Base-by-base conservation (phyloP, 37 sponge, comb jelly and placozoan species). In the Cladorhizidae sp. region DNA sequence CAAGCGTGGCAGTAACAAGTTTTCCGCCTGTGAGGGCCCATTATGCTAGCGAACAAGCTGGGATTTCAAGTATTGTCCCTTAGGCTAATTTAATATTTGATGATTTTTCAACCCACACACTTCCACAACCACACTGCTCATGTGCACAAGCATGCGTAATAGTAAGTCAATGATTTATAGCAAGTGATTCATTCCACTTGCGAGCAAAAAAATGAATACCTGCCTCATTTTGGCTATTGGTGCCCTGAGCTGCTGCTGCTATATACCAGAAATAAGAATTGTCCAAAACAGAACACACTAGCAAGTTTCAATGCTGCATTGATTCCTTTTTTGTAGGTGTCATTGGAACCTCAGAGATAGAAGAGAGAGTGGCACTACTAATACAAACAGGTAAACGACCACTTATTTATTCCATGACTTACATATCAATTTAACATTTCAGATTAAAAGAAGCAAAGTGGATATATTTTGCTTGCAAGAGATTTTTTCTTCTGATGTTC, bases 391-490 rank as follows among this genome's bases (percentile, higher is more conserved):
- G 77, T 76, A 52, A 37, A 18, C 38, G 3, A 22, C 15, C 0
- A 39, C 2, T 35, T 43, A 72, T 18, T 43, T 15, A 40, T 35
- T 67, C 55, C 20, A 29, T 45, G 11, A 45, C 35, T 74, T 52
- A 3, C 3, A 57, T 74, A 56, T 15, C 11, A 32, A 2, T 21
- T 67, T 37, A 59, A 3, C 2, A 32, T 58, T 61, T 6, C 63
- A 76, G 77, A 58, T 76, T 12, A 33, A 40, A 21, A 35, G 61
- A 3, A 76, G 77, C 57, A 38, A 76, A 3, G 77, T 76, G 40
- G 77, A 76, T 25, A 76, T 76, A 2, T 40, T 58, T 21, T 76
- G 77, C 42, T 57, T 76, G 63, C 63, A 76, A 61, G 77, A 76
- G 38, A n/a, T 59, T 38, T 61, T 54, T 28, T 40, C 9, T 26